phyloP scores from a whole-genome alignment of 2,113 vertebrate genomes.

The Cercopithecus mona region DNA sequence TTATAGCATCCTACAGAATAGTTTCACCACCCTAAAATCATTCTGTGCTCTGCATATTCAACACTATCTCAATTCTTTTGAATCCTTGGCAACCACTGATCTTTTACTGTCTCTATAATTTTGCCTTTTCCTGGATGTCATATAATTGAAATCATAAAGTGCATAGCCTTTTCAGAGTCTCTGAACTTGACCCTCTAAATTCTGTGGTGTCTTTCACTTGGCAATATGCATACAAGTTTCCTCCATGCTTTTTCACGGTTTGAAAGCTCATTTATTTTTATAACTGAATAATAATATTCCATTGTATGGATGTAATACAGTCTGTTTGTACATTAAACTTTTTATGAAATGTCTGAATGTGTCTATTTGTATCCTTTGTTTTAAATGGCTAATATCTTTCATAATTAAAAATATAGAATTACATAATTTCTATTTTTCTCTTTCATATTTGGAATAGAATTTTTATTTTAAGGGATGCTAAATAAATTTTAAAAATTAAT shows the following conservation, averaged over 20 bases:
- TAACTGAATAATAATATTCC: background rate
- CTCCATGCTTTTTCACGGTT: background rate
- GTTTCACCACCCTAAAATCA: background rate
- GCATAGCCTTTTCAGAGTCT: background rate
- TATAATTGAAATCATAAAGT: background rate
- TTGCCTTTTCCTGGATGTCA: background rate
- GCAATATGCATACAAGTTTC: background rate
- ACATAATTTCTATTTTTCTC: background rate
- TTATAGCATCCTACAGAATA: background rate
- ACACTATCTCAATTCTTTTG: background rate
- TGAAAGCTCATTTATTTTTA: background rate
- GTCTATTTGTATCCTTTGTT: background rate
- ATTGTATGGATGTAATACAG: background rate
- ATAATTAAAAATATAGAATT: background rate
- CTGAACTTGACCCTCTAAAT: too few species aligned
- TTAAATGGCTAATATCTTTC: background rate
- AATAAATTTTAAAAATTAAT: conserved; percentile 17
- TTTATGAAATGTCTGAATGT: background rate
- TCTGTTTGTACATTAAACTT: background rate
- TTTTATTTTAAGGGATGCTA: background rate
- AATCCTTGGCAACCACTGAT: background rate
- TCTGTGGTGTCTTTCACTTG: background rate
- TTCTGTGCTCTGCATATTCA: background rate
- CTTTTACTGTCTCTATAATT: background rate
- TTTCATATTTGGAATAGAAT: background rate